These are phyloP conservation scores for Hetaerina americana DNA, from an alignment of 1,140 invertebrate genomes.

Conservation along the genomic window DNA sequence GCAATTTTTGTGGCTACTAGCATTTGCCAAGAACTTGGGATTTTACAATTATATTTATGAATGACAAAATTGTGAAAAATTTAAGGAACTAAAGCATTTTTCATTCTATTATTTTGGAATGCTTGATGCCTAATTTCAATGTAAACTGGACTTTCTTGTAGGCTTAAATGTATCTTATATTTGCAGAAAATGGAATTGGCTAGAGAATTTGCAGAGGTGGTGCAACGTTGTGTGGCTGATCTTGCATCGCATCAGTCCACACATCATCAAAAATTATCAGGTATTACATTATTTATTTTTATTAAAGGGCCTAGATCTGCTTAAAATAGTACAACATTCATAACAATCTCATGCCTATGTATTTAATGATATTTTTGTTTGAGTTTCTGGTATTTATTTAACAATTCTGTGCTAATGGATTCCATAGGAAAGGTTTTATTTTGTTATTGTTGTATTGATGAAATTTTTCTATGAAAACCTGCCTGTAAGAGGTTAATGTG, in stretches of 20 bases:
- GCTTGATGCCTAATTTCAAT: neutral
- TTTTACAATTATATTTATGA: neutral
- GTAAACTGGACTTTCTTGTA: neutral
- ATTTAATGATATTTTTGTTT: neutral
- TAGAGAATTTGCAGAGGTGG: neutral
- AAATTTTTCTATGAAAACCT: too few relatives aligned
- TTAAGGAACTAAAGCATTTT: neutral
- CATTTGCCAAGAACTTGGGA: neutral
- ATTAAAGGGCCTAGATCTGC: neutral
- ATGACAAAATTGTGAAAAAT: neutral
- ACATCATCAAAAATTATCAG: neutral
- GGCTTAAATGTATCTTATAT: neutral
- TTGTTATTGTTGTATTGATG: too few relatives aligned
- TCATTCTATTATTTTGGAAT: neutral
- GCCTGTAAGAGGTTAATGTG: too few relatives aligned
- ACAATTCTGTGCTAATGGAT: neutral
- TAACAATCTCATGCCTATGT: neutral
- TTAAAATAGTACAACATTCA: neutral
- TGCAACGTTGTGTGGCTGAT: neutral
- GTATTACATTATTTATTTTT: neutral
- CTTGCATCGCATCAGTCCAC: neutral
- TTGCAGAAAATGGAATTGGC: neutral
- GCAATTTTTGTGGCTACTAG: neutral
- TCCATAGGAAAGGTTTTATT: too few relatives aligned
- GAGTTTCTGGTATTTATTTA: neutral